These are phyloP conservation scores for Mus minutoides DNA, from an alignment of 2,797 vertebrate species.

Conservation along the genomic window DNA sequence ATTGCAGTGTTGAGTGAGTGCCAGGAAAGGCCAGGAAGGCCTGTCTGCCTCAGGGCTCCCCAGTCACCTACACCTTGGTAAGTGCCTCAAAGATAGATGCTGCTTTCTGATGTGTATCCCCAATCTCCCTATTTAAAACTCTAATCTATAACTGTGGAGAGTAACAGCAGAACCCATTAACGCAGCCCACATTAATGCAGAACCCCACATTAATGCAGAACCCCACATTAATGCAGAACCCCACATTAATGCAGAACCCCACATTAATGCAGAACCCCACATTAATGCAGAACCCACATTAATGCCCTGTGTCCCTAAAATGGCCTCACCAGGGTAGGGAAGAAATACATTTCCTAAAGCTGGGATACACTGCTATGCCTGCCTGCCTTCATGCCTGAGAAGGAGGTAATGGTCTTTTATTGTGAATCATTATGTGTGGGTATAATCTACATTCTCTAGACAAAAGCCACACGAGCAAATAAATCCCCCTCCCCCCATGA, in stretches of 20 bases:
- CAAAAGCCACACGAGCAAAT: neutral
- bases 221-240: too few species aligned
- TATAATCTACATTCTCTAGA: conserved; percentile 41
- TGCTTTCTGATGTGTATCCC: neutral
- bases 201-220: too few species aligned
- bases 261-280: too few species aligned
- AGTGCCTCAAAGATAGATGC: neutral
- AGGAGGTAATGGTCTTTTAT: conserved; percentile 40
- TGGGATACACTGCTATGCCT: neutral
- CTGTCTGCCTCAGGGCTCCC: neutral
- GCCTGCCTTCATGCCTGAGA: conserved; percentile 24
- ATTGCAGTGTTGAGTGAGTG: neutral
- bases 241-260: too few species aligned
- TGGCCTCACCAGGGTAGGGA: neutral
- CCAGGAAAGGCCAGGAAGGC: neutral
- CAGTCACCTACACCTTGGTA: neutral
- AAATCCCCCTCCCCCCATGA: neutral
- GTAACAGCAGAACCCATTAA: too few species aligned
- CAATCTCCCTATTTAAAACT: neutral
- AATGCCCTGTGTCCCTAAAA: conserved; percentile 2
- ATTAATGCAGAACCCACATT: too few species aligned
- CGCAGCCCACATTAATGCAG: too few species aligned
- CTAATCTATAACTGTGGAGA: neutral
- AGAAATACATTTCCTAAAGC: neutral
- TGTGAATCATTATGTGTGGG: conserved; percentile 7